Base-by-base conservation (phyloP, 53 echinoderm and acorn worm species). In the Patiria pectinifera region DNA sequence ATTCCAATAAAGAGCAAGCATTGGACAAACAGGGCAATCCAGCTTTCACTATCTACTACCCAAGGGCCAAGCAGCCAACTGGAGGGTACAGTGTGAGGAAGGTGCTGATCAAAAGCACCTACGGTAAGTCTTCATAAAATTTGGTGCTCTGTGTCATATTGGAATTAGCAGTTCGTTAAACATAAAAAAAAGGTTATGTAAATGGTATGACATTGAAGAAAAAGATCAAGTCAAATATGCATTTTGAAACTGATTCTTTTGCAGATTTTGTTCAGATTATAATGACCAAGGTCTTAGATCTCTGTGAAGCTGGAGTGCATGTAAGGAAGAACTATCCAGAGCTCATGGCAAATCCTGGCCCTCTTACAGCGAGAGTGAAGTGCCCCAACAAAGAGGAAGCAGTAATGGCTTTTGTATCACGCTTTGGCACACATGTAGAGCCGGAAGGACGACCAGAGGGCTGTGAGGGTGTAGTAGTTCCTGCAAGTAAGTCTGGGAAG, bases 1-100 rank as follows among this genome's bases (percentile, higher is more conserved):
- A 92, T 49, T 35, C 84, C 18, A 62, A 59, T 46, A 91, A 83
- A 46, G 84, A 46, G 84, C 91, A 91, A 48, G 91, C 91, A 53
- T 13, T 4, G 18, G 84, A 84, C 75, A 72, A 59, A 53, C 49
- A 75, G 6, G 87, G 87, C 47, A 87, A 87, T 58, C 87, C 87
- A 87, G 87, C 59, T 6, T 87, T 48, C 76, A 76, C 49, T 24
- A 75, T 87, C 59, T 25, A 49, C 53, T 74, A 23, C 59, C 87
- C 87, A 21, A 48, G 87, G 44, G 74, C 87, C 8, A 87, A 87
- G 76, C 87, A 87, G 59, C 26, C 69, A 13, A 84, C 84, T 35
- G 87, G 75, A 53, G 59, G 76, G 59, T 87, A 87, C 87, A 87
- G 87, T 15, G 76, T 87, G 59, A 87, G 87, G 26, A 75, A 87